These are phyloP conservation scores for Myiozetetes cayanensis DNA, from an alignment of 2,113 vertebrate genomes.

Conservation along the genomic window DNA sequence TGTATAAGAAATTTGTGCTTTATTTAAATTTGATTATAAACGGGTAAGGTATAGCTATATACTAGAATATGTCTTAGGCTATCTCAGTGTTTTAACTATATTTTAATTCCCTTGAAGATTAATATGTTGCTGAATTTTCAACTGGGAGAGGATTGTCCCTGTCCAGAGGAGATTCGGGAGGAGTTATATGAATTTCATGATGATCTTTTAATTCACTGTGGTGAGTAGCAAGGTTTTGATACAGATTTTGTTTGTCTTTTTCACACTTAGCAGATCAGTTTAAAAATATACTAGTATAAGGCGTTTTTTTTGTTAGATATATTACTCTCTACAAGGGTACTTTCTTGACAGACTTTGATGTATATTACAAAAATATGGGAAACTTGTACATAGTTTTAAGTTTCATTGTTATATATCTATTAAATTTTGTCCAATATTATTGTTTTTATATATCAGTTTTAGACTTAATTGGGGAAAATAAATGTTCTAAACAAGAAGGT, in stretches of 20 bases:
- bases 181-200: constrained; percentile 93
- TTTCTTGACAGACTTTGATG: neutral
- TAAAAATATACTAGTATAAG: neutral
- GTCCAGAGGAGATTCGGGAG: constrained; percentile 91
- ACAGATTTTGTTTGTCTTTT: neutral
- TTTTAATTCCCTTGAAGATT: constrained; percentile 79
- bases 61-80: neutral
- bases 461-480: neutral
- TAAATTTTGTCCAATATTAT: neutral
- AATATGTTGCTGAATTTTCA: constrained; percentile 98
- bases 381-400: neutral
- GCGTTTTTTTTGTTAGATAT: accelerated
- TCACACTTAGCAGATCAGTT: neutral
- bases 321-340: neutral
- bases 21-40: neutral
- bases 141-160: constrained; percentile 93
- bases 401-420: neutral
- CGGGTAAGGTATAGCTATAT: neutral
- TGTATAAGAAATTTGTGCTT: neutral
- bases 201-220: constrained; percentile 93
- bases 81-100: neutral
- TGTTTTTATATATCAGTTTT: neutral
- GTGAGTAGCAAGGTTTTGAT: constrained; percentile 65
- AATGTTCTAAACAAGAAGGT: neutral
- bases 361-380: neutral